A percentile compares a stretch with the other conserved stretches of the same genome.
These are phyloP conservation scores for Penaeus japonicus DNA, from an alignment of 1,140 invertebrate genomes.

Conservation along the genomic window DNA sequence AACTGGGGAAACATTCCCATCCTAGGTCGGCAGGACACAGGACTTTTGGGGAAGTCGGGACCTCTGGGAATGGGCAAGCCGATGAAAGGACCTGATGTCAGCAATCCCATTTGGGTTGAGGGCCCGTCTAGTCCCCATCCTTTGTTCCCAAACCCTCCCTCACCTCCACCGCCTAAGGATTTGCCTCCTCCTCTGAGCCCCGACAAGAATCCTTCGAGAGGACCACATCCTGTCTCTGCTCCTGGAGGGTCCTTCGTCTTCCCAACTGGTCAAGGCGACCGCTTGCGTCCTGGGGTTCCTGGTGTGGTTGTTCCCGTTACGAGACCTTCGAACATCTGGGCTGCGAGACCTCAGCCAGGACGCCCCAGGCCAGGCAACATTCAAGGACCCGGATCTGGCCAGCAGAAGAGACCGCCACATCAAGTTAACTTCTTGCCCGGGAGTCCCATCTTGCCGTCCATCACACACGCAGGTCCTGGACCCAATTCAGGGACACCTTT, in stretches of 20 bases:
- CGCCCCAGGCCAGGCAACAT: too few relatives aligned
- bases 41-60: not conserved
- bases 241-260: not conserved
- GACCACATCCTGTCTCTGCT: not conserved
- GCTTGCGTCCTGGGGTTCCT: not conserved
- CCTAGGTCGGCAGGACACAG: constrained; percentile 23
- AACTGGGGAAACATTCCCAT: constrained; percentile 36
- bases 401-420: not conserved
- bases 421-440: not conserved
- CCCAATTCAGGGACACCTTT: constrained; percentile 50
- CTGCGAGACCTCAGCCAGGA: not conserved
- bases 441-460: constrained; percentile 6
- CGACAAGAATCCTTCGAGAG: not conserved
- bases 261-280: not conserved
- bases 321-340: constrained; percentile 11
- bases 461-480: constrained; percentile 38
- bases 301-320: constrained; percentile 20
- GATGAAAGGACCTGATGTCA: constrained; percentile 31
- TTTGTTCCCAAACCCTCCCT: not conserved
- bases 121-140: constrained; percentile 31
- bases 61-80: not conserved
- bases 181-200: not conserved
- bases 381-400: too few relatives aligned
- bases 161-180: not conserved
- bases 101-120: constrained; percentile 33